phyloP scores from a whole-genome alignment of 1,140 invertebrate genomes.

The Calephelis nemesis region DNA sequence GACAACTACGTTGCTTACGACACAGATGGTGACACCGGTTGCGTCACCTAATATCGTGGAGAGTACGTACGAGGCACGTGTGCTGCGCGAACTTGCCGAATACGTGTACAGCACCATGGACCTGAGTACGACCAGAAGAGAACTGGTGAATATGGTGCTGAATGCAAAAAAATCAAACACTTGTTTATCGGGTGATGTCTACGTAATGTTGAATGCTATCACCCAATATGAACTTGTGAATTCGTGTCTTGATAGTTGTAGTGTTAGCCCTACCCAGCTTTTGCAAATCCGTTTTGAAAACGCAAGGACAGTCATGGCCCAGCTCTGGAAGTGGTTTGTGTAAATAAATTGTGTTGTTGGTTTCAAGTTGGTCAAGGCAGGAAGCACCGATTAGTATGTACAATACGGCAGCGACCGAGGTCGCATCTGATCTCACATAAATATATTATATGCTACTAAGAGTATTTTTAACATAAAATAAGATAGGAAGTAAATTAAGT shows the following conservation, averaged over 20 bases:
- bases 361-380: no score
- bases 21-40: no score
- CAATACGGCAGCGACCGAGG: no score
- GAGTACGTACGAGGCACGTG: neutral
- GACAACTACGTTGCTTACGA: neutral
- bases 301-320: neutral
- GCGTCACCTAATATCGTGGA: neutral
- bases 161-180: neutral
- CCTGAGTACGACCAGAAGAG: neutral
- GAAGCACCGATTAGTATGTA: no score
- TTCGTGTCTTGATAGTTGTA: neutral
- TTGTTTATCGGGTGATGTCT: neutral
- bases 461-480: no score
- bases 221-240: neutral
- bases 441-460: no score
- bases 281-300: neutral
- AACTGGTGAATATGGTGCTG: neutral
- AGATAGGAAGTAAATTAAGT: no score
- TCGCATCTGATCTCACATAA: no score
- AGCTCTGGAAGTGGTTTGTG: neutral
- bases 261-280: neutral
- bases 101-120: neutral
- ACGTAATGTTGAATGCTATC: neutral
- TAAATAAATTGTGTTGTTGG: conserved; percentile 2
- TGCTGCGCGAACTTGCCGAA: neutral